phyloP scores from a whole-genome alignment of 2,113 vertebrate species.

The Sorex fumeus region DNA sequence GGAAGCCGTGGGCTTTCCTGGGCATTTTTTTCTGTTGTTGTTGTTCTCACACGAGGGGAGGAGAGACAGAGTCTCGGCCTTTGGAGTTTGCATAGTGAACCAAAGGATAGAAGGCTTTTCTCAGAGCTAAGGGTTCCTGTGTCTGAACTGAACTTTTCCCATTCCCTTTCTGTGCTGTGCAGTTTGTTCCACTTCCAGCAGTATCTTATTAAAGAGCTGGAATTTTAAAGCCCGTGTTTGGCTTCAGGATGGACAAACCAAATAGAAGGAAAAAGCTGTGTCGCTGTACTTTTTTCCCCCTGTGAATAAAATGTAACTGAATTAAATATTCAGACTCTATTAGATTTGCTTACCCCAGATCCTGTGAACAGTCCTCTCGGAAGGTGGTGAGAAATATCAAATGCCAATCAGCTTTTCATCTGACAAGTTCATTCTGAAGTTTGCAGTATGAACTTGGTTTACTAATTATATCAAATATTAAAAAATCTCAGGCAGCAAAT shows the following conservation, averaged over 20 bases:
- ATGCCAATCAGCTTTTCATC: slow-evolving; percentile 38
- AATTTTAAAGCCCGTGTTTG: neutral
- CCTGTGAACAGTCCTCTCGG: neutral
- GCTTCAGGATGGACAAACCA: neutral
- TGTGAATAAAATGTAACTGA: neutral
- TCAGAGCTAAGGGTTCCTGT: slow-evolving; percentile 13
- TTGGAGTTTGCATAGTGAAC: slow-evolving; percentile 53
- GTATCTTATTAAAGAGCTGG: neutral
- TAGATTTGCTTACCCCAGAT: slow-evolving; percentile 13
- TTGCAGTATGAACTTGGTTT: slow-evolving; percentile 45
- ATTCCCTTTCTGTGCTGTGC: slow-evolving; percentile 22
- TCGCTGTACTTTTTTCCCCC: neutral
- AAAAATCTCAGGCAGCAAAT: slow-evolving; percentile 17
- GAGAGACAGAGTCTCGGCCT: slow-evolving; percentile 53
- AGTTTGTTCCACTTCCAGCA: slow-evolving; percentile 1
- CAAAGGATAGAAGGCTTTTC: slow-evolving; percentile 44
- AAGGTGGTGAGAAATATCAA: slow-evolving; percentile 12
- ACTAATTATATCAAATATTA: slow-evolving; percentile 48
- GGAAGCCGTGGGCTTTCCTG: slow-evolving; percentile 68
- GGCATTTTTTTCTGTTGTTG: slow-evolving; percentile 39
- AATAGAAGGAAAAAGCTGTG: neutral
- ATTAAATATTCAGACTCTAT: neutral
- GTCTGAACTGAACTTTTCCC: slow-evolving; percentile 36
- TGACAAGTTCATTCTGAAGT: slow-evolving; percentile 10
- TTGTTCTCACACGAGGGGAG: slow-evolving; percentile 29